Evolutionary conservation across 2,888 invertebrate genomes (phyloP), one percentile per base, ranked within the genome.

Genomic region (Phyllotreta cruciferae): DNA sequence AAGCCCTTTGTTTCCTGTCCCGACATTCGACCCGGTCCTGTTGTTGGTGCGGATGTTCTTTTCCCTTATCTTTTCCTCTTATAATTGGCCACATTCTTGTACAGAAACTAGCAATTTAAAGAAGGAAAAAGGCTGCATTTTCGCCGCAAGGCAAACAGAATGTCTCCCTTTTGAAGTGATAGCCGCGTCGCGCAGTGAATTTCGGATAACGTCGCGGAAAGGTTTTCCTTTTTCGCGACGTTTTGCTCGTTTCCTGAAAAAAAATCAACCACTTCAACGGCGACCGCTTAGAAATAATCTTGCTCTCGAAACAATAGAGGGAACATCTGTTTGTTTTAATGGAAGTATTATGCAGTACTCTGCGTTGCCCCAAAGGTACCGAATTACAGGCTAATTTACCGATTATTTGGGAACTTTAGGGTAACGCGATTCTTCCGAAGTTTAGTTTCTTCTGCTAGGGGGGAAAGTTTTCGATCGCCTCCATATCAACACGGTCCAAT

Each of bases 11-110:
- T 52, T 52, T 14, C 11, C 35, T n/a, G 47, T 50, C 50, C 37
- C 35, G 24, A 24, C 13, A 14, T 52, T 14, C n/a, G 13, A 13
- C 52, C 42, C 42, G 52, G 52, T 42, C 42, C 52, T 60, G 64
- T 42, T 57, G 63, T 63, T 65, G 61, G 56, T 56, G 62, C 58
- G 60, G 66, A 68, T 56, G 38, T 63, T 62, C 66, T 54, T 47
- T 52, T 24, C 38, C 56, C 62, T 66, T 67, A 69, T 69, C 69
- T 68, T 52, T 44, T 63, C 54, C 62, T 66, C 56, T 67, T 65
- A 62, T 69, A 69, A 69, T 69, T 69, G 68, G 64, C 63, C 62
- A 63, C 67, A 69, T 69, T 69, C 69, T 62, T 68, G 67, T 62
- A 60, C 60, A 13, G 64, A 63, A 63, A 65, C 65, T 64, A 63